Evolutionary conservation across 2,888 invertebrate species (phyloP).

Genomic region (Dynastes tityus): DNA sequence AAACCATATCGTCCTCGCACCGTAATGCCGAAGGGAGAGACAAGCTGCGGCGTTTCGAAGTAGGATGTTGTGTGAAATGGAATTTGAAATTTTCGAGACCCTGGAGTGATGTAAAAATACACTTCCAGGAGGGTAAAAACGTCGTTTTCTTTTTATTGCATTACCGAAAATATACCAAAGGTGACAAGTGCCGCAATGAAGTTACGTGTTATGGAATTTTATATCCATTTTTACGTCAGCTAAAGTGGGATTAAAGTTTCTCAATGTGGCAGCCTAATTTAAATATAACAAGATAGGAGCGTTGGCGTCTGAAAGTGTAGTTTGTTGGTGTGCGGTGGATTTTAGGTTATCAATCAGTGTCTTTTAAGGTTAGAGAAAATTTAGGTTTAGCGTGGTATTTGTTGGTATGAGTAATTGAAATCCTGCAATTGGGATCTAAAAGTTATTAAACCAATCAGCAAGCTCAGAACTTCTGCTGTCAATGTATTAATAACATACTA

Average conservation of each 20-base stretch:
- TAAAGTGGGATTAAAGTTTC: conserved; percentile 70
- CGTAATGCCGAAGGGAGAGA: conserved; percentile 60
- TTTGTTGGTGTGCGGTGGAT: neutral
- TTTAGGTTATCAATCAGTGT: neutral
- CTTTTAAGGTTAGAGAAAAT: neutral
- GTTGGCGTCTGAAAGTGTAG: conserved; percentile 16
- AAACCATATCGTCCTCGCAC: conserved; percentile 39
- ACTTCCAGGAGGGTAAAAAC: conserved; percentile 68
- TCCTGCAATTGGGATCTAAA: no score
- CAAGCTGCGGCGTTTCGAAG: conserved; percentile 58
- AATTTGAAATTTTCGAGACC: conserved; percentile 71
- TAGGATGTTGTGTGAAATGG: conserved; percentile 66
- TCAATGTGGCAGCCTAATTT: conserved; percentile 67
- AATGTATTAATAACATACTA: no score
- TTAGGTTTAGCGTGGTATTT: neutral
- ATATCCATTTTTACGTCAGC: conserved; percentile 69
- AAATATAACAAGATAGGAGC: conserved; percentile 63
- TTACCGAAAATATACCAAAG: conserved; percentile 69
- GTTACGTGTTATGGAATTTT: conserved; percentile 70
- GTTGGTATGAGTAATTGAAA: no score
- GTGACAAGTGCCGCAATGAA: conserved; percentile 69
- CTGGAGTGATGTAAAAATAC: conserved; percentile 72
- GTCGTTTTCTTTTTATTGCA: conserved; percentile 70
- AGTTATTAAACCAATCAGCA: no score
- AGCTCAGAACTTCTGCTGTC: no score